Evolutionary conservation across 2,888 invertebrate species (phyloP).

Genomic region (Ellobium chinense): DNA sequence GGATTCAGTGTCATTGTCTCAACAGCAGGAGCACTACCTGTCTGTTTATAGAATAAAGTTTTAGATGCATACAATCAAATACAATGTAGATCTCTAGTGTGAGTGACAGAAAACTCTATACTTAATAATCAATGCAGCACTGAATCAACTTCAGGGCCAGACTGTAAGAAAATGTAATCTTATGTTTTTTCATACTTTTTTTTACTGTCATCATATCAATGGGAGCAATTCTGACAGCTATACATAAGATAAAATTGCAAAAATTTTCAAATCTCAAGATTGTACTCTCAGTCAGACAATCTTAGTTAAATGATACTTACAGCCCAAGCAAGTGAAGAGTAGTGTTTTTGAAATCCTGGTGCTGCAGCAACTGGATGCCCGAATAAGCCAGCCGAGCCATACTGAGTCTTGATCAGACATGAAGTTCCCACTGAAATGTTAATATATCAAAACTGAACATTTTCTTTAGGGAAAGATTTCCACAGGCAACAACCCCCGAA

Average conservation of each 20-base stretch:
- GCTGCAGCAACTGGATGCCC: too few species aligned
- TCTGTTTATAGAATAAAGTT: not conserved
- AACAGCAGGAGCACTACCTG: constrained; percentile 1
- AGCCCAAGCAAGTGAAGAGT: not conserved
- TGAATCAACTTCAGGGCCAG: not conserved
- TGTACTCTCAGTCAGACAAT: not conserved
- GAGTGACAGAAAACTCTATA: too few species aligned
- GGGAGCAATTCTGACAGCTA: not conserved
- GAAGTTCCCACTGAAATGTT: too few species aligned
- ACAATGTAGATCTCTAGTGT: too few species aligned
- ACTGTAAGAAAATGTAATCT: not conserved
- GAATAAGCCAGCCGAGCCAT: too few species aligned
- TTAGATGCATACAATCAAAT: not conserved
- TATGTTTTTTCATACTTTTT: not conserved
- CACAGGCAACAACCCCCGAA: too few species aligned
- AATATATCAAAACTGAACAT: too few species aligned
- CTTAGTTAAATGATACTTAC: constrained; percentile 2
- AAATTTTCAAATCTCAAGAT: not conserved
- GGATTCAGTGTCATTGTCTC: constrained; percentile 28
- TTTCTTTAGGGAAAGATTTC: too few species aligned
- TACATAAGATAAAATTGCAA: not conserved
- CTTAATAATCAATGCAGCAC: too few species aligned
- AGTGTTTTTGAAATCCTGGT: not conserved
- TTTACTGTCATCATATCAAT: too few species aligned
- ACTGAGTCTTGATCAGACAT: too few species aligned